These are phyloP conservation scores for Planiliza haematocheilus DNA, from an alignment of 2,113 vertebrate genomes.

Conservation along the genomic window DNA sequence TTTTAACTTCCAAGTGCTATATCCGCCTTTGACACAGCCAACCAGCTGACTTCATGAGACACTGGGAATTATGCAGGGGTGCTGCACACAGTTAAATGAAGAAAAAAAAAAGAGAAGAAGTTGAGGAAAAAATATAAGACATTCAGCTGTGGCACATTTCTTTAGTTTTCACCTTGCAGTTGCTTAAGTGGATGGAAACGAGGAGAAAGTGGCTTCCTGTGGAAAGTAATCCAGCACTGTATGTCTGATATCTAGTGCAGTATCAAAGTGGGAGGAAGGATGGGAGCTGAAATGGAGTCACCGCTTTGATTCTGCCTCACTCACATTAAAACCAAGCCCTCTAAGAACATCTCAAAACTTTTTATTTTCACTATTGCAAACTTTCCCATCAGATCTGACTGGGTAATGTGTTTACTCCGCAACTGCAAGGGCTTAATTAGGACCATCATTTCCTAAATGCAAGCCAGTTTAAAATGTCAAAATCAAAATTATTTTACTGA, in stretches of 20 bases:
- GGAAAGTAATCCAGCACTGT: not conserved
- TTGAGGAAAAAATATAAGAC: constrained; percentile 13
- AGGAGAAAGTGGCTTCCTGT: not conserved
- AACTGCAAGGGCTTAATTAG: constrained; percentile 20
- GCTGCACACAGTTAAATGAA: constrained; percentile 2
- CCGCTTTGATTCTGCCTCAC: constrained; percentile 1
- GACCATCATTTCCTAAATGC: not conserved
- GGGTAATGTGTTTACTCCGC: not conserved
- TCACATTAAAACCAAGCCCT: not conserved
- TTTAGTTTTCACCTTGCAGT: constrained; percentile 43
- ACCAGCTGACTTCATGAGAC: constrained; percentile 54
- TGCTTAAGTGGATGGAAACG: constrained; percentile 7
- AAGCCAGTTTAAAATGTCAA: constrained; percentile 16
- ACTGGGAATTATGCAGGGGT: constrained; percentile 37
- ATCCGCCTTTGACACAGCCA: constrained; percentile 42
- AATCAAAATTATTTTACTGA: no score
- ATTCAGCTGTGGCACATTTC: constrained; percentile 38
- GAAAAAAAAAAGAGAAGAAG: not conserved
- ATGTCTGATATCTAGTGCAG: not conserved
- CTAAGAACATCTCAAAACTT: constrained; percentile 7
- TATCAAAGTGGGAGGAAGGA: constrained; percentile 27
- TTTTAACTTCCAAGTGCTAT: constrained; percentile 46
- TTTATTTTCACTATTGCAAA: constrained; percentile 10
- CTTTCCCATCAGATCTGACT: constrained; percentile 17
- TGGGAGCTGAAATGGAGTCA: constrained; percentile 15